A percentile compares a stretch with the other conserved stretches of the same genome.
Evolutionary conservation across 2,888 invertebrate species (phyloP).

Genomic region (Steinernema hermaphroditum): DNA sequence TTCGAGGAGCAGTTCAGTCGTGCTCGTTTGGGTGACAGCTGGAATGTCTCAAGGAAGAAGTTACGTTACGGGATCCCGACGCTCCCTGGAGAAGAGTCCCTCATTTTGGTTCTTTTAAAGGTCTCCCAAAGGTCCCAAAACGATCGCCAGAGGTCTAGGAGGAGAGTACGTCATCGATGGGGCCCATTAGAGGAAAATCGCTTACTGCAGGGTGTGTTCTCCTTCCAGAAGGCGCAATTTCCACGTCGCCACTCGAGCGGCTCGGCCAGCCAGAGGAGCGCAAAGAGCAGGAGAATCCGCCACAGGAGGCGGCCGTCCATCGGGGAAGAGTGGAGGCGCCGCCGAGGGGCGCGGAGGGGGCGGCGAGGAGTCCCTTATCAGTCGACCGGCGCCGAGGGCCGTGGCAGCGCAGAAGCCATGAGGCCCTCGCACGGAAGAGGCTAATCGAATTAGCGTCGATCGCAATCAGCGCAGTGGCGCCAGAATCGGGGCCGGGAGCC

Average conservation of each 20-base stretch:
- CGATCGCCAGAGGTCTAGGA: neutral
- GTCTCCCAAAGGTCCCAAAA: no score
- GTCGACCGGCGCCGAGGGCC: neutral
- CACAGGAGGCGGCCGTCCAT: neutral
- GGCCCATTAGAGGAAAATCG: neutral
- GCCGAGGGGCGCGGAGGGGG: neutral
- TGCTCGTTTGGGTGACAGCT: no score
- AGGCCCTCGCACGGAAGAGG: neutral
- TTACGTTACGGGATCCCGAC: no score
- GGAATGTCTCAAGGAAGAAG: no score
- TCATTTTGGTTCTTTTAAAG: no score
- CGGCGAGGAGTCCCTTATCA: slow-evolving; percentile 4
- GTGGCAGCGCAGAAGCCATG: neutral
- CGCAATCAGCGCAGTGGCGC: slow-evolving; percentile 15
- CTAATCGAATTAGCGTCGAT: slow-evolving; percentile 22
- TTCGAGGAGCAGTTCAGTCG: no score
- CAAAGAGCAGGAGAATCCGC: neutral
- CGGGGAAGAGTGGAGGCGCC: neutral
- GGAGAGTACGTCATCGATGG: neutral
- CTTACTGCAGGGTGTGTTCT: neutral
- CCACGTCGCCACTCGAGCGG: slow-evolving; percentile 17
- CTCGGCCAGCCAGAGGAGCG: neutral
- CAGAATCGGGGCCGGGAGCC: no score
- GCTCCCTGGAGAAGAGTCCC: neutral
- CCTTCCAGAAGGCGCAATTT: neutral